Evolutionary conservation across 2,888 invertebrate genomes (phyloP).

Genomic region (Cantharis rustica): DNA sequence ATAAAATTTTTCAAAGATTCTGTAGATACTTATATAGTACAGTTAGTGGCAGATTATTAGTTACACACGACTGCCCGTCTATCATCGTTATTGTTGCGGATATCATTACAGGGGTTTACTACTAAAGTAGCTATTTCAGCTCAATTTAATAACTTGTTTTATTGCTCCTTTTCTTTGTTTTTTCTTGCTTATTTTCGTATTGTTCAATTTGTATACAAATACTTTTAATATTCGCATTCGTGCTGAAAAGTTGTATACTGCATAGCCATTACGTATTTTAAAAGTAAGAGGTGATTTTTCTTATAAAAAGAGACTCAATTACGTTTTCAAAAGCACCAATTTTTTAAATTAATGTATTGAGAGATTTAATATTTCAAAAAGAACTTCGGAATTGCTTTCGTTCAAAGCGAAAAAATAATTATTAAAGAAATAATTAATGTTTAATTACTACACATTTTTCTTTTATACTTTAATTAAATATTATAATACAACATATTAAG

Average conservation of each 20-base stretch:
- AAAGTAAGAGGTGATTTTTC: background rate
- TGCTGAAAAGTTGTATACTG: conserved; percentile 3
- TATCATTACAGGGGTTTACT: conserved; percentile 31
- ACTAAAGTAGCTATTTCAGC: conserved; percentile 27
- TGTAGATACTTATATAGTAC: conserved; percentile 25
- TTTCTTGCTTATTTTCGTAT: conserved; percentile 2
- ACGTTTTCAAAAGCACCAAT: conserved; percentile 16
- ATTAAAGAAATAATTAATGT: background rate
- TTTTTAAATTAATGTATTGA: conserved; percentile 13
- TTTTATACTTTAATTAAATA: background rate
- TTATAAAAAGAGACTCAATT: conserved; percentile 18
- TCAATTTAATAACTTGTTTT: conserved; percentile 34
- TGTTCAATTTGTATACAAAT: conserved; percentile 10
- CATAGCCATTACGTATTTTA: background rate
- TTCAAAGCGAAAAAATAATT: background rate
- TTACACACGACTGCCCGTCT: conserved; percentile 26
- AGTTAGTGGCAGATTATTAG: conserved; percentile 27
- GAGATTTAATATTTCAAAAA: conserved; percentile 5
- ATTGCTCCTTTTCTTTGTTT: conserved; percentile 17
- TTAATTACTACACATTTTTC: background rate
- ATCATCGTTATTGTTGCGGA: conserved; percentile 34
- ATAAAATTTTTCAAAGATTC: background rate
- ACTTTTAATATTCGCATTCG: conserved; percentile 8
- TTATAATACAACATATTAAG: no score
- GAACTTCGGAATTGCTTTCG: background rate